Evolutionary conservation across 1,140 invertebrate genomes (phyloP).

Genomic region (Macrotrachela quadricornifera): DNA sequence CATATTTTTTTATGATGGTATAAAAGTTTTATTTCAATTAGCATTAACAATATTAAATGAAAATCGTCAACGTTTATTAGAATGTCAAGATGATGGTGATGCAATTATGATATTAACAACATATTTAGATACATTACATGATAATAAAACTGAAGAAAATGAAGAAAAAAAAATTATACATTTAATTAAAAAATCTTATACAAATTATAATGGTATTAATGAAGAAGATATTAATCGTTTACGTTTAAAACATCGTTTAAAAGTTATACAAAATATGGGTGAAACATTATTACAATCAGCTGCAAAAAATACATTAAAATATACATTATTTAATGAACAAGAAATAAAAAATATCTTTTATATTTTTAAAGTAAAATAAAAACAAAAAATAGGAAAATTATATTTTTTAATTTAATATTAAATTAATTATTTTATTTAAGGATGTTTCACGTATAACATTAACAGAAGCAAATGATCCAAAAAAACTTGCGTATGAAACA

Average conservation of each 20-base stretch:
- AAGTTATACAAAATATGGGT: slow-evolving; percentile 49
- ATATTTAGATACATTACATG: slow-evolving; percentile 53
- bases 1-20: slow-evolving; percentile 93
- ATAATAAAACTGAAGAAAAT: no score
- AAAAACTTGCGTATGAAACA: no score
- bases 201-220: slow-evolving; percentile 56
- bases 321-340: background rate
- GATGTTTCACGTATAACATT: no score
- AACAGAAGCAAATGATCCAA: no score
- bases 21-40: slow-evolving; percentile 78
- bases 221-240: slow-evolving; percentile 66
- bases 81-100: slow-evolving; percentile 76
- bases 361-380: slow-evolving; percentile 1
- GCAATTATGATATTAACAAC: slow-evolving; percentile 69
- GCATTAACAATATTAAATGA: slow-evolving; percentile 67
- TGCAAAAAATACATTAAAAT: slow-evolving; percentile 1
- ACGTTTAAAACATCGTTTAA: slow-evolving; percentile 67
- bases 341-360: slow-evolving; percentile 7
- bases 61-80: slow-evolving; percentile 60
- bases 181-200: slow-evolving; percentile 66
- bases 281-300: slow-evolving; percentile 1
- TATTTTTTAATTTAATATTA: background rate
- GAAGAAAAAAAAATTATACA: no score
- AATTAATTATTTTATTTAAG: background rate
- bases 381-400: no score